Percentiles rank a stretch among this genome's conserved stretches.
Conservation (phyloP, 2,888 invertebrate genomes). For the Bombylius major region DNA sequence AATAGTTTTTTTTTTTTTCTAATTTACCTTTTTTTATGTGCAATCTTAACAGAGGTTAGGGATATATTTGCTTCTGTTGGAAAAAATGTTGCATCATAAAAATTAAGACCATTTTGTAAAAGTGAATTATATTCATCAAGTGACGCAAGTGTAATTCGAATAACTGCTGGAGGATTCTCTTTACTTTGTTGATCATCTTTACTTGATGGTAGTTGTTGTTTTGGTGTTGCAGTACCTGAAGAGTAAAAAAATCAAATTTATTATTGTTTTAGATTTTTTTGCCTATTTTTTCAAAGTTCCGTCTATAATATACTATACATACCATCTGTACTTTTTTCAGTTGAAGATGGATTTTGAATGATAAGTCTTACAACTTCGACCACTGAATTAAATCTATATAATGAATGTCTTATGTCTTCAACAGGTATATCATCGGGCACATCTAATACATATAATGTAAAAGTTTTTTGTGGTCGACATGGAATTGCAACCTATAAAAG, state of each 20-base stretch:
- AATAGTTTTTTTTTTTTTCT: not conserved
- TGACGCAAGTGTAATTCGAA: conserved; percentile 61
- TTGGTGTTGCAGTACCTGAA: conserved; percentile 37
- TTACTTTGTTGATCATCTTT: conserved; percentile 39
- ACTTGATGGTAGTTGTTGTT: conserved; percentile 32
- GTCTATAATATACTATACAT: conserved; percentile 14
- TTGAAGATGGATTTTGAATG: conserved; percentile 29
- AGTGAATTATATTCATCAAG: conserved; percentile 65
- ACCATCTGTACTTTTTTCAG: conserved; percentile 24
- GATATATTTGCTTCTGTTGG: conserved; percentile 66
- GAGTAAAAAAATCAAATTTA: not conserved
- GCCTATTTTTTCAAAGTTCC: too few species aligned
- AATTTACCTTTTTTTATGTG: conserved; percentile 35
- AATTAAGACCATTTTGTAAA: conserved; percentile 72
- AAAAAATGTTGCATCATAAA: conserved; percentile 79
- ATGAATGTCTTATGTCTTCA: conserved; percentile 69
- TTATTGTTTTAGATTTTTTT: too few species aligned
- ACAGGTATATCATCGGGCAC: conserved; percentile 75
- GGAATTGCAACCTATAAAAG: conserved; percentile 64
- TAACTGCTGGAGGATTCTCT: conserved; percentile 48
- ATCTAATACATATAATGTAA: conserved; percentile 69
- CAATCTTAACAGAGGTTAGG: conserved; percentile 48
- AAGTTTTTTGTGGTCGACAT: conserved; percentile 78
- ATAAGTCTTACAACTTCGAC: conserved; percentile 66
- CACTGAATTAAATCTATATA: conserved; percentile 65